Percentiles rank a stretch among this genome's conserved stretches.
Conservation (phyloP, 2,797 vertebrate genomes). For the Meda fulgida region DNA sequence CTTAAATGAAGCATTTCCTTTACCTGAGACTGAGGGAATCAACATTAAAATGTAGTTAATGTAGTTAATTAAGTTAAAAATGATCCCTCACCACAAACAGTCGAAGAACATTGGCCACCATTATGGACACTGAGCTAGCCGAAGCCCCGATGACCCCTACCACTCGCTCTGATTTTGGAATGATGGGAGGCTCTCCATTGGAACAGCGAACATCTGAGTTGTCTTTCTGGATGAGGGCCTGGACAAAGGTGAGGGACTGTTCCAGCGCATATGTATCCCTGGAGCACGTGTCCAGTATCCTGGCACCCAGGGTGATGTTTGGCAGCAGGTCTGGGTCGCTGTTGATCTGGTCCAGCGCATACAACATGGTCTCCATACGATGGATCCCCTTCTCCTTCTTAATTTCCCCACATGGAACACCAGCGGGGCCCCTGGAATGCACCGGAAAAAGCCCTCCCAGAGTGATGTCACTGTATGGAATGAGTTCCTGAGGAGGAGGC, state of each 20-base stretch:
- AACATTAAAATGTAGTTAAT: not conserved
- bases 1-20: not conserved
- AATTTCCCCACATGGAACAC: conserved; percentile 85
- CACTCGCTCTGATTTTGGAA: conserved; percentile 85
- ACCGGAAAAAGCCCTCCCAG: conserved; percentile 90
- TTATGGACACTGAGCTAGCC: conserved; percentile 93
- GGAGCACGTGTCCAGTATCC: conserved; percentile 91
- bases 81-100: conserved; percentile 82
- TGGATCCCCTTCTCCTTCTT: conserved; percentile 94
- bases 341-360: conserved; percentile 92
- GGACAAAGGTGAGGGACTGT: conserved; percentile 89
- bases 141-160: conserved; percentile 92
- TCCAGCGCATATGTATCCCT: conserved; percentile 91
- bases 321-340: conserved; percentile 87
- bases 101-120: conserved; percentile 93
- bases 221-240: conserved; percentile 87
- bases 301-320: conserved; percentile 88
- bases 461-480: conserved; percentile 90
- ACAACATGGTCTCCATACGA: conserved; percentile 93
- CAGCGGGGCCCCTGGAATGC: conserved; percentile 85
- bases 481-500: conserved; percentile 71
- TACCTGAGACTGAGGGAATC: not conserved
- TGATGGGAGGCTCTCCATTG: conserved; percentile 83
- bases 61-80: not conserved
- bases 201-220: conserved; percentile 85